phyloP scores from a whole-genome alignment of 2,888 invertebrate genomes.

The Mythimna vitellina region DNA sequence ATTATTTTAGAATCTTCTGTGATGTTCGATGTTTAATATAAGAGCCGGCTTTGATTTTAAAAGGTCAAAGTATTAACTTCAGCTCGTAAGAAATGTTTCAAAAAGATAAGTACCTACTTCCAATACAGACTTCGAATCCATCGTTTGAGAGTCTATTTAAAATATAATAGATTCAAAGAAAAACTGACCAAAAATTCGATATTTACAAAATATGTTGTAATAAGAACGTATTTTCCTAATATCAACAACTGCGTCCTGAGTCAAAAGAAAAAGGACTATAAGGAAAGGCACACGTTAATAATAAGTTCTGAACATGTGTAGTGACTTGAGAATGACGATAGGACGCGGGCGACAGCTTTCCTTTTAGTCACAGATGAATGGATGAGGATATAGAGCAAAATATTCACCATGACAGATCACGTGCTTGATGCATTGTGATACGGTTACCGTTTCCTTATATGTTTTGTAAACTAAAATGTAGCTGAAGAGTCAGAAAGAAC shows the following conservation, averaged over 20 bases:
- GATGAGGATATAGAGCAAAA: constrained; percentile 8
- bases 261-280: constrained; percentile 25
- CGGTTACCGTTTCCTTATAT: background rate
- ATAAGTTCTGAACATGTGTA: constrained; percentile 38
- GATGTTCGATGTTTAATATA: no score
- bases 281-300: constrained; percentile 44
- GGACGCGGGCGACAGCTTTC: background rate
- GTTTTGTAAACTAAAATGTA: constrained; percentile 9
- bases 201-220: background rate
- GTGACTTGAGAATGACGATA: constrained; percentile 35
- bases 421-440: constrained; percentile 8
- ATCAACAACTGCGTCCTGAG: background rate
- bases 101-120: background rate
- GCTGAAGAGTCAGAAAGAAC: background rate
- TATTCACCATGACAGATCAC: constrained; percentile 18
- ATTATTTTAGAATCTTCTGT: background rate
- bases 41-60: background rate
- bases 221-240: constrained; percentile 17
- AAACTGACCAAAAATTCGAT: background rate
- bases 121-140: background rate
- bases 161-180: constrained; percentile 12
- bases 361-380: constrained; percentile 19
- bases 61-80: constrained; percentile 2
- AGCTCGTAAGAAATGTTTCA: background rate
- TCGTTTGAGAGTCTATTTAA: background rate